Conservation (phyloP, 2,888 invertebrate species). For the Aleiodes alternator region DNA sequence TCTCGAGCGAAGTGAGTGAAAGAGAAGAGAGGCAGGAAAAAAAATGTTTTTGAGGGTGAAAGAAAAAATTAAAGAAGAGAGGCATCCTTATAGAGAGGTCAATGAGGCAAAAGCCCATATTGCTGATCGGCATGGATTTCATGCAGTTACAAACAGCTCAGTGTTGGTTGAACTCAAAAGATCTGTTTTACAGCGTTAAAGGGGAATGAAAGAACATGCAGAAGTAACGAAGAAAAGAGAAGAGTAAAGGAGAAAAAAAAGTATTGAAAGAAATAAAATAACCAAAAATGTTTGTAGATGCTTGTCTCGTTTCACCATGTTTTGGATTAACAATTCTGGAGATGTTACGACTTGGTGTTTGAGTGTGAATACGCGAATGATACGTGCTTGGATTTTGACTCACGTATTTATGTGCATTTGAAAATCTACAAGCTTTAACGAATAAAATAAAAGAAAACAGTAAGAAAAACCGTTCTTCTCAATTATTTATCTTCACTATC, state of each 20-base stretch:
- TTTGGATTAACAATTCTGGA: constrained; percentile 69
- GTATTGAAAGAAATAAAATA: constrained; percentile 37
- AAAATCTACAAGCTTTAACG: background rate
- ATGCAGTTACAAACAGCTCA: constrained; percentile 7
- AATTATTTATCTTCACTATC: constrained; percentile 35
- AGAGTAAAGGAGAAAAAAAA: constrained; percentile 44
- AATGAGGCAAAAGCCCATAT: constrained; percentile 29
- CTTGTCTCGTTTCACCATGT: constrained; percentile 53
- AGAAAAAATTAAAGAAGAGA: constrained; percentile 35
- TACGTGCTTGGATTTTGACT: constrained; percentile 53
- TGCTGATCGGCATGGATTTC: constrained; percentile 24
- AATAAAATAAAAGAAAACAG: background rate
- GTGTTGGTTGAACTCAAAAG: constrained; percentile 31
- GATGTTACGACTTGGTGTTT: constrained; percentile 61
- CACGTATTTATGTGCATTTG: constrained; percentile 44
- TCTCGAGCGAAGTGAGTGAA: constrained; percentile 10
- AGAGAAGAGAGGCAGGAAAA: constrained; percentile 27
- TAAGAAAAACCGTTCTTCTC: constrained; percentile 31
- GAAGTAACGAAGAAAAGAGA: constrained; percentile 12
- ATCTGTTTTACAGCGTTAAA: constrained; percentile 31
- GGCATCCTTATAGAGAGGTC: constrained; percentile 1
- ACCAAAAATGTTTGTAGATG: constrained; percentile 65
- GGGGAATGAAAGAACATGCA: background rate
- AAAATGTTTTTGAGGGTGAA: constrained; percentile 36
- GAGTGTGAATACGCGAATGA: constrained; percentile 65